Base-by-base conservation (phyloP, 2,888 invertebrate species). In the Synanthedon tipuliformis region DNA sequence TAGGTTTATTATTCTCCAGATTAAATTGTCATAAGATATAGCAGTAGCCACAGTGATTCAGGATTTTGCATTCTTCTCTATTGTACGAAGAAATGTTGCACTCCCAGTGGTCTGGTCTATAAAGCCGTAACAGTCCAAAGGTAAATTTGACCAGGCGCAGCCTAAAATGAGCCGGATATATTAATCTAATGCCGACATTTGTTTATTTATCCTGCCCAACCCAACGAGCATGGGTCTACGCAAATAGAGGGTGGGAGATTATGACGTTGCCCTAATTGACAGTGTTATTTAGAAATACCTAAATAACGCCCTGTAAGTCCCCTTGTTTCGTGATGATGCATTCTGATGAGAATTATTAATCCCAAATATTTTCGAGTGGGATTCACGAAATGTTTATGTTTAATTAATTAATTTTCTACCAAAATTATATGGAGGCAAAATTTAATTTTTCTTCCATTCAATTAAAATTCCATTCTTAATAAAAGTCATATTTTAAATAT, bases 181-280 rank as follows among this genome's bases (percentile, higher is more conserved):
- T 73, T 77, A 76, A 75, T 78, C 69, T 77, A 76, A 75, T 78
- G 69, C 66, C 58, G 59, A 56, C 54, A 61, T 59, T 58, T 69
- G 71, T 72, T 70, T 71, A 71, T 72, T 70, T 71, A 69, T 61
- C 61, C 64, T 61, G 69, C 59, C 65, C 61, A 59, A 60, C 67
- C 71, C 67, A 45, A 45, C 45, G 13, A 59, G 52, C 54, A 54
- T 41, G 65, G 65, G 56, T 54, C 60, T 53, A 54, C 55, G 52
- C 61, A 70, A 71, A 74, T 70, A 76, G 64, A 69, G 75, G 79
- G 73, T 60, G 57, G 53, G 57, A 77, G 82, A 86, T 85, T 85
- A 84, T 78, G 77, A 77, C 76, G 76, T 79, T 79, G 69, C 66
- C 71, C 75, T 85, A 83, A 84, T 81, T 84, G 83, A 80, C 76